Evolutionary conservation across 2,113 vertebrate genomes (phyloP), one percentile per base, ranked within the genome.

Genomic region (Casuarius casuarius): DNA sequence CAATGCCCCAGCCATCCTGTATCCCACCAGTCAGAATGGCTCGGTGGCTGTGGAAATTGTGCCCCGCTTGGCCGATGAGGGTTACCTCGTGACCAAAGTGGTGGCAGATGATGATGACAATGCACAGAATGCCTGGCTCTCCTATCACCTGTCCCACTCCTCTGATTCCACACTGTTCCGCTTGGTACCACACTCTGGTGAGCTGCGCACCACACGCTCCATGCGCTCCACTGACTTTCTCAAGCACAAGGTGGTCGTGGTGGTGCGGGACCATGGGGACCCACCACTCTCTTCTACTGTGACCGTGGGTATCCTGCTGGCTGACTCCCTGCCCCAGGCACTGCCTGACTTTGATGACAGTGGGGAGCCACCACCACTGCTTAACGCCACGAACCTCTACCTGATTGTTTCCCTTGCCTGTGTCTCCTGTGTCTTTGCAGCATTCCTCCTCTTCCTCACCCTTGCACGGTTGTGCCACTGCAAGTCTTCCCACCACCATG

Each of bases 51-150:
- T 98, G 67, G 98, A 99, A 95, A 95, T 72, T 49, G 98, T 99
- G 82, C 97, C 98, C 42, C 97, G 97, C 82, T 98, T 98, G 96
- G 98, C 98, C 84, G 98, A 98, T 84, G 97, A 97, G 21, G 98
- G 98, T 79, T 98, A 98, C 44, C 94, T 99, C 83, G 98, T 99
- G 78, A 98, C 98, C 70, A 99, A 99, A 97, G 98, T 99, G 72
- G 97, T 97, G 62, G 99, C 99, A 0, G 98, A 99, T 75, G 99
- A 99, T 63, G 98, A 98, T 14, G 99, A 99, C 94, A 98, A 98
- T 2, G 99, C 99, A 0, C 91, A 99, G 94, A 99, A 99, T 5
- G 99, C 99, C n/a, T 99, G 98, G 98, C 98, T 99, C 6, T 97
- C 99, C 65, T 99, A 98, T 51, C 82, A 96, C 75, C 95, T 99